Evolutionary conservation across 1,140 invertebrate species (phyloP).

Genomic region (Rhopalosiphum maidis): DNA sequence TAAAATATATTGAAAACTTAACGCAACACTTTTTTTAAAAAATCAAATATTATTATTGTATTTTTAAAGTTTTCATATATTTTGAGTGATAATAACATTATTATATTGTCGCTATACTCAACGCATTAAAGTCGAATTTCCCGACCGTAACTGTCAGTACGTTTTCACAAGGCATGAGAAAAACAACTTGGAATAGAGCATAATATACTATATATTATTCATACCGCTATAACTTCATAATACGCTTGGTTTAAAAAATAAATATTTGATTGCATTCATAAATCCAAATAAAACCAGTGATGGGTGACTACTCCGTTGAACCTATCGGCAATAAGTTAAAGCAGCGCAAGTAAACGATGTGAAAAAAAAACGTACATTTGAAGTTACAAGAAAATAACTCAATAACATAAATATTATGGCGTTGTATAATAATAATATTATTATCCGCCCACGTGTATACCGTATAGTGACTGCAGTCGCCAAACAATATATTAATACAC

Average conservation of each 20-base stretch:
- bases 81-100: too few relatives aligned
- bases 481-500: neutral
- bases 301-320: neutral
- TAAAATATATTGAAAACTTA: too few relatives aligned
- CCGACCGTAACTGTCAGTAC: neutral
- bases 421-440: neutral
- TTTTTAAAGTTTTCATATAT: too few relatives aligned
- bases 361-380: neutral
- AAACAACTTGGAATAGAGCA: neutral
- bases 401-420: neutral
- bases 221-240: neutral
- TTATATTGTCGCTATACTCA: neutral
- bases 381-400: neutral
- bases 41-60: too few relatives aligned
- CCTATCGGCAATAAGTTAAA: neutral
- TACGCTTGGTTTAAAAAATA: neutral
- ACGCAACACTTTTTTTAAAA: too few relatives aligned
- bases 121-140: neutral
- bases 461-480: neutral
- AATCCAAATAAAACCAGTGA: neutral
- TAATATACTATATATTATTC: neutral
- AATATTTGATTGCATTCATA: neutral
- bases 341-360: neutral
- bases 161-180: neutral
- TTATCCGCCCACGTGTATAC: neutral